Evolutionary conservation across 2,888 invertebrate genomes (phyloP), one percentile per base, ranked within the genome.

Genomic region (Mythimna vitellina): DNA sequence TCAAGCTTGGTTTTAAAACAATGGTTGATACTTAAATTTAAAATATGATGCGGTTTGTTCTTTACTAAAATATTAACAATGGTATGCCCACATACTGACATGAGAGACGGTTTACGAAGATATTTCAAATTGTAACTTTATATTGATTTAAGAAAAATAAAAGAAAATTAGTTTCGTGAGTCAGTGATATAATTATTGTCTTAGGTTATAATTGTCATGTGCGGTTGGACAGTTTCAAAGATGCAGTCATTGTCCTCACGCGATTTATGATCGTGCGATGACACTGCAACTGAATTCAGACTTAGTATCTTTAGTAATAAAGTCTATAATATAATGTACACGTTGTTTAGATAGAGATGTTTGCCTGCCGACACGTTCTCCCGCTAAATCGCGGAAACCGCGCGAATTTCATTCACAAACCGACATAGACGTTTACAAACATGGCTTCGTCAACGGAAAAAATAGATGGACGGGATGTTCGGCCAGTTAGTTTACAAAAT

Each of bases 401-500:
- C 92, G 93, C 92, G 91, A 94, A 95, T 93, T 95, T 95, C 96
- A 96, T 96, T 96, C 92, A 96, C 90, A 82, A 91, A 92, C 92
- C 92, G 93, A 86, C 88, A 89, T 82, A 71, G 77, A 84, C 86
- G 92, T 96, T 96, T 96, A 95, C 94, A 95, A 96, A 96, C 94
- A 96, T 91, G 89, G 91, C 89, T 87, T 85, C 88, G 88, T 79
- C 87, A 89, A 89, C 94, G 96, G 96, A 96, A 96, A 96, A 96
- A 96, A 96, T 95, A 95, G 90, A 88, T 87, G 85, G 92, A 93
- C 96, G 95, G 95, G 95, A 96, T 94, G 93, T 93, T 83, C 87
- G 82, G 74, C 87, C 86, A 86, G 75, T 89, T 89, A 91, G 95
- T 96, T 96, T 96, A 95, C 95, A 92, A 92, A 96, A 96, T 92